phyloP scores from a whole-genome alignment of 2,888 invertebrate genomes.

The Microctonus hyperodae region DNA sequence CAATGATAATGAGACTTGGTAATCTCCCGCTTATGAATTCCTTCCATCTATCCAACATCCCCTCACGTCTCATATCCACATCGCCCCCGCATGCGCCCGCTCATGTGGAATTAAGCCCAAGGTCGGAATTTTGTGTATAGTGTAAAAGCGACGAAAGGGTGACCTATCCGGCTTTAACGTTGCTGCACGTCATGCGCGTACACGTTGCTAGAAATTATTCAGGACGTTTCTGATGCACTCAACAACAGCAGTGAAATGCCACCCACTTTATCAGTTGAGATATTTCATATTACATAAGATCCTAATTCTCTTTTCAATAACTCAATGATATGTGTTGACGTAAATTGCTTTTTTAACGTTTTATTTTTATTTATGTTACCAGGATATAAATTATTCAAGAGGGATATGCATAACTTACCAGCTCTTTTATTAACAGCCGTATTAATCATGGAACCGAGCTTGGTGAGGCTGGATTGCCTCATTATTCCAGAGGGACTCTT shows the following conservation, averaged over 20 bases:
- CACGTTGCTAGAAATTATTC: slow-evolving; percentile 15
- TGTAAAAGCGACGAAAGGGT: slow-evolving; percentile 24
- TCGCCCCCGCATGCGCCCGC: not conserved
- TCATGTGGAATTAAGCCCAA: slow-evolving; percentile 28
- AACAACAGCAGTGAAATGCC: not conserved
- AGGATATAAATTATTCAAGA: slow-evolving; percentile 45
- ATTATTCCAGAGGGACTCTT: slow-evolving; percentile 65
- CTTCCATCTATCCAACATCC: slow-evolving; percentile 34
- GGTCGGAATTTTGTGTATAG: slow-evolving; percentile 29
- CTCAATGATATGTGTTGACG: not conserved
- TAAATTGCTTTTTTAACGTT: not conserved
- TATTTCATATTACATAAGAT: not conserved
- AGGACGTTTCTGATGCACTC: not conserved
- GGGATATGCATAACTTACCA: slow-evolving; percentile 52
- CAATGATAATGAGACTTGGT: slow-evolving; percentile 23
- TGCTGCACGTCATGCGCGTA: not conserved
- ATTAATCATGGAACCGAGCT: slow-evolving; percentile 70
- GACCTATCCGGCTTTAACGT: slow-evolving; percentile 8
- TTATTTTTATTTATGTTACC: not conserved
- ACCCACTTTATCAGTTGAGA: not conserved
- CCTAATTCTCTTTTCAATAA: not conserved
- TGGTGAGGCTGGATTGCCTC: slow-evolving; percentile 71
- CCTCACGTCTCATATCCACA: not conserved
- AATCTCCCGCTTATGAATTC: slow-evolving; percentile 39
- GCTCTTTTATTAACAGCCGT: slow-evolving; percentile 67